A percentile compares a stretch with the other conserved stretches of the same genome.
Evolutionary conservation across 2,797 vertebrate species (phyloP).

Genomic region (Clarias platycephalus): DNA sequence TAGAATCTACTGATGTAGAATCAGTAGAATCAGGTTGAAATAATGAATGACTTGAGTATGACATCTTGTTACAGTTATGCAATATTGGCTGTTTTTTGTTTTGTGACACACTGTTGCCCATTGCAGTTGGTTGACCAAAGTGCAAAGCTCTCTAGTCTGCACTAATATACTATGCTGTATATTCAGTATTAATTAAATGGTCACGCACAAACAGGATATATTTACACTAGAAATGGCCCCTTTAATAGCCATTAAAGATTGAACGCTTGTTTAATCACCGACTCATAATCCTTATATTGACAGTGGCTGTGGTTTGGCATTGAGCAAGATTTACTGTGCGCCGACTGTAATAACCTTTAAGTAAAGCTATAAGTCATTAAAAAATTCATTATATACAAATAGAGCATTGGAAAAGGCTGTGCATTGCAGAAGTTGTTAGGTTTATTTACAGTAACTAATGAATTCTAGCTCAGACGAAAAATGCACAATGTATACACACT

Average conservation of each 20-base stretch:
- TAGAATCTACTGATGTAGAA: too few species aligned
- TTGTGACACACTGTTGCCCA: background rate
- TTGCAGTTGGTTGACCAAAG: background rate
- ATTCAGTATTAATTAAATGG: background rate
- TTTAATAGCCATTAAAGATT: constrained; percentile 8
- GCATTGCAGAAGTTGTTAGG: background rate
- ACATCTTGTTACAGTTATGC: background rate
- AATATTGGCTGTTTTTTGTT: background rate
- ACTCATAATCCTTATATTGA: constrained; percentile 12
- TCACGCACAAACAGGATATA: constrained; percentile 3
- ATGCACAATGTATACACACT: background rate
- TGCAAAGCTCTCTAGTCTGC: background rate
- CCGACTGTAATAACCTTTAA: background rate
- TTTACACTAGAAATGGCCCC: background rate
- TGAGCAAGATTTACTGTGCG: background rate
- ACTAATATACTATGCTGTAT: too few species aligned
- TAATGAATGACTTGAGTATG: background rate
- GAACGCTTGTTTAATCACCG: background rate
- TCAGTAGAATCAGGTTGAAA: background rate
- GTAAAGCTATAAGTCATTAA: background rate
- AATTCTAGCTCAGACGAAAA: background rate
- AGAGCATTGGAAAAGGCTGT: background rate
- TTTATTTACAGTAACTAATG: background rate
- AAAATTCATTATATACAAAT: background rate
- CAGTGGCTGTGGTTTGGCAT: background rate